Evolutionary conservation across 2,888 invertebrate genomes (phyloP).

Genomic region (Euzophera pinguis): DNA sequence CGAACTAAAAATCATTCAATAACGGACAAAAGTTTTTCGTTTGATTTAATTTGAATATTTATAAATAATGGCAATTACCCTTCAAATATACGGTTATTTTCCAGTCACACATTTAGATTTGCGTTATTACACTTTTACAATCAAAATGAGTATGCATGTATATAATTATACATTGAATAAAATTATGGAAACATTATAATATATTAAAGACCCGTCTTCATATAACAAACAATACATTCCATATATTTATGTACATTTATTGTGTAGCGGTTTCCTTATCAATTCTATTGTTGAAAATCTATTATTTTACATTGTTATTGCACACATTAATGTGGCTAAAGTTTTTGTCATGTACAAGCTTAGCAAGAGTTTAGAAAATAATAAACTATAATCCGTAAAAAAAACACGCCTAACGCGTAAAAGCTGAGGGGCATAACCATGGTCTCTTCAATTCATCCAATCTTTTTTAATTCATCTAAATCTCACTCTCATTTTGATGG

Average conservation of each 20-base stretch:
- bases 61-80: too few relatives aligned
- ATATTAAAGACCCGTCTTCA: neutral
- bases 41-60: neutral
- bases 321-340: neutral
- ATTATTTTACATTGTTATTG: neutral
- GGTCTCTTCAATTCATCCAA: too few relatives aligned
- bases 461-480: too few relatives aligned
- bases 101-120: neutral
- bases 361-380: too few relatives aligned
- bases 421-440: too few relatives aligned
- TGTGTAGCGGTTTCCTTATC: neutral
- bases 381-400: too few relatives aligned
- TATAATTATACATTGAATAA: constrained; percentile 17
- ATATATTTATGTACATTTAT: neutral
- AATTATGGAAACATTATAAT: constrained; percentile 5
- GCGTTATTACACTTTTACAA: neutral
- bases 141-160: neutral
- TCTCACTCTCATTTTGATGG: too few relatives aligned
- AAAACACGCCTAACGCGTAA: too few relatives aligned
- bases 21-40: too few relatives aligned
- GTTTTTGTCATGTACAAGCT: too few relatives aligned
- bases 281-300: too few relatives aligned
- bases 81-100: neutral
- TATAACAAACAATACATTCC: neutral
- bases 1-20: too few relatives aligned